Base-by-base conservation (phyloP, 2,888 invertebrate species). In the Seladonia tumulorum region DNA sequence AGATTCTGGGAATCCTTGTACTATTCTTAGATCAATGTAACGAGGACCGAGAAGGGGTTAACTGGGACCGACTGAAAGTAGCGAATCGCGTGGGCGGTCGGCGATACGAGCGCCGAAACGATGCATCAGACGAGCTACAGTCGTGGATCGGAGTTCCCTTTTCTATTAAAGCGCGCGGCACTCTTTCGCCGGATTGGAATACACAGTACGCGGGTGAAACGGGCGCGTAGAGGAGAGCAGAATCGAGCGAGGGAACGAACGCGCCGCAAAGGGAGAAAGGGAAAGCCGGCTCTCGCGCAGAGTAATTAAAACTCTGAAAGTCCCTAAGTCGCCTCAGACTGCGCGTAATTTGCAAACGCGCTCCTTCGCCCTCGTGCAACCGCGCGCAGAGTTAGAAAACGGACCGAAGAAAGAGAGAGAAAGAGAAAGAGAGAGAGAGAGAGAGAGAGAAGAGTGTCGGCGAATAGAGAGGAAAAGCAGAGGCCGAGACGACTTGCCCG, bases 301-400 rank as follows among this genome's bases (percentile, higher is more conserved):
- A 92, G 93, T 93, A 93, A 93, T 93, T 93, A 93, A 93, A 93
- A 93, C 91, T 92, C 90, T 85, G 89, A 91, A 91, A 91, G 90
- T 93, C 91, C 85, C 85, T 88, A 89, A 92, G 91, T 92, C 89
- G 87, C 83, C 86, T 88, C 85, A 90, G 88, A 89, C 89, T 86
- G 89, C 85, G 87, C 89, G 89, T 93, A 92, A 93, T 93, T 93
- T 92, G 90, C 91, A 92, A 93, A 92, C 90, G 88, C 87, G 89
- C 85, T 81, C 87, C 83, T 83, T 82, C 76, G 78, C 70, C 63
- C 72, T 87, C 66, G 25, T 71, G 70, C 22, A 42, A 7, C 39
- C 25, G n/a, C 75, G 80, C 57, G 16, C 49, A n/a, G 39, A 66
- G 74, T 79, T 82, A 76, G 83, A 81, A 79, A 86, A 87, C 74